A percentile compares a stretch with the other conserved stretches of the same genome.
phyloP scores from a whole-genome alignment of 2,113 vertebrate genomes.

The Vidua chalybeata region DNA sequence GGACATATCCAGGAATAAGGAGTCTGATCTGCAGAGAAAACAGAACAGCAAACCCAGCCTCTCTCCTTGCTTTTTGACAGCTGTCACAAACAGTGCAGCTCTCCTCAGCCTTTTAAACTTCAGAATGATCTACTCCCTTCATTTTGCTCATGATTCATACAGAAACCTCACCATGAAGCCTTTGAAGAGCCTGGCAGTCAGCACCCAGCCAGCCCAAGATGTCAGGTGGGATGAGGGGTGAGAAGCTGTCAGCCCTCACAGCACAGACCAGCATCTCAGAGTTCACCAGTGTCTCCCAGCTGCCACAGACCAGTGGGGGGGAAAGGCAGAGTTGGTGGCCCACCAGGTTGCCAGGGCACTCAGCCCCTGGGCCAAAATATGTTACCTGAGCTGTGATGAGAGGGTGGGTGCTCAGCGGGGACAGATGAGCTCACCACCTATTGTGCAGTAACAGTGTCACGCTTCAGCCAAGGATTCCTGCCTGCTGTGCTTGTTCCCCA shows the following conservation, averaged over 20 bases:
- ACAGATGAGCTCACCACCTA: neutral
- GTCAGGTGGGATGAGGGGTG: neutral
- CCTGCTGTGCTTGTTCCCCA: neutral
- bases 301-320: neutral
- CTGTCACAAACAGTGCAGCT: accelerated
- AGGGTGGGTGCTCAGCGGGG: neutral
- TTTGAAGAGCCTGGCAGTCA: neutral
- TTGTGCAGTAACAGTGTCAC: neutral
- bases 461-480: neutral
- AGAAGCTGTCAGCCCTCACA: neutral
- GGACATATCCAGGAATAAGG: neutral
- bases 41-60: neutral
- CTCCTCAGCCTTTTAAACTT: neutral
- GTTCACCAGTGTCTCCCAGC: neutral
- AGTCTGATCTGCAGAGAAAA: neutral
- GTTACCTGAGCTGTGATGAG: neutral
- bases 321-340: neutral
- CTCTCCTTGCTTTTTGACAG: neutral
- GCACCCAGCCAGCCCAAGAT: accelerated
- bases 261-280: neutral
- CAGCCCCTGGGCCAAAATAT: neutral
- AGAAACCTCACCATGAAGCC: neutral
- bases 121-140: neutral
- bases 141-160: neutral
- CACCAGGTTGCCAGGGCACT: neutral